Evolutionary conservation across 2,888 invertebrate genomes (phyloP), one percentile per base, ranked within the genome.

Genomic region (Chrysina gloriosa): DNA sequence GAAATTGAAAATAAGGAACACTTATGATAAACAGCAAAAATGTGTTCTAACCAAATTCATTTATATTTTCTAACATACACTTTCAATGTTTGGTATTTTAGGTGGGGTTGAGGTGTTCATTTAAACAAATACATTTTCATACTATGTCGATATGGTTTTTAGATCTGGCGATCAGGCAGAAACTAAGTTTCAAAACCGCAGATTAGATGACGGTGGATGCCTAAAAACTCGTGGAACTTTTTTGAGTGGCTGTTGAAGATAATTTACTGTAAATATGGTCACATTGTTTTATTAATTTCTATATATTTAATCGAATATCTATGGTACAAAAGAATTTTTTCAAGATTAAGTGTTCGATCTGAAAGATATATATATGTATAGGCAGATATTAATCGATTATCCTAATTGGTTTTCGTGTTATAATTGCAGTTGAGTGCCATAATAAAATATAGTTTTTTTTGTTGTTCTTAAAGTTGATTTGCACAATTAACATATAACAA

Each of bases 321-420:
- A 27, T 52, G 50, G 50, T 29, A 52, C 29, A 52, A 52, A 14
- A 48, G 5, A n/a, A 11, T 48, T 19, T 48, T 48, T 48, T 48
- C 25, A 25, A 36, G 36, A 11, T 36, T 36, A 36, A 36, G 36
- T n/a, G n/a, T n/a, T n/a, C 14, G 1, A 36, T 36, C 36, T 36
- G 11, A 2, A 36, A 36, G 36, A 36, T 5, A n/a, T 36, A 36
- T 7, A 21, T 19, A 47, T 6, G 19, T 45, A 19, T 23, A 11
- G 25, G n/a, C 11, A 25, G 25, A n/a, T 25, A 25, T 23, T 23
- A 48, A 23, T n/a, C 23, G n/a, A 48, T 29, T 7, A 5, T 29
- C 7, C 7, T 29, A 5, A 5, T 29, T 29, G 34, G 34, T 36
- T 0, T 1, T 11, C 36, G 36, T 36, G n/a, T 36, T 14, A 36